Evolutionary conservation across 2,888 invertebrate genomes (phyloP), one percentile per base, ranked within the genome.

Genomic region (Noctua pronuba): DNA sequence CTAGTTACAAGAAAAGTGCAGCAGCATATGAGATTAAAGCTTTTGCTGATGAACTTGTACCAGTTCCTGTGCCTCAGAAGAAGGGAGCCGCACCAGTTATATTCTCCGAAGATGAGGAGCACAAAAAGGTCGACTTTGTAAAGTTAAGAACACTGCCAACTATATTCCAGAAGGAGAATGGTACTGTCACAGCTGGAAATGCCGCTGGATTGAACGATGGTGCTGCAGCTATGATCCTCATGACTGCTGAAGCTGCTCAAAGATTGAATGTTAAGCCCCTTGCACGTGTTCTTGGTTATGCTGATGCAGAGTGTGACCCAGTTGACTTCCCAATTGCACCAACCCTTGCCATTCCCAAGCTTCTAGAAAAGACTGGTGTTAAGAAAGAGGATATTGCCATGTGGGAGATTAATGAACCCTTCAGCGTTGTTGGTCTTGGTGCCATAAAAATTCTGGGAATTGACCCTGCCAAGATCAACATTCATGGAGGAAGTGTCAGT

Each of bases 351-450:
- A 98, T 99, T 83, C 99, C 99, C 21, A 99, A 99, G 97, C 95
- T 99, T 35, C 95, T 99, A 79, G 96, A 98, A 93, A 97, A 97
- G 86, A 98, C 98, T 84, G 99, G 99, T 66, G 97, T 99, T 0
- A 98, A 97, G 58, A 98, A 98, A 90, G 98, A 98, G 67, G 99
- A 99, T 92, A 97, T 99, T 74, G 98, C 99, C 64, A 95, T 99
- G 92, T 99, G 99, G 99, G 99, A 99, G 96, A 98, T 99, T 73
- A 99, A 99, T 94, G 99, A 99, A 97, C 99, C 99, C 0, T 99
- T 99, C 95, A 99, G 99, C 92, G 98, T 99, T 52, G 99, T 99
- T 11, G 99, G 98, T 75, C 95, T 99, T 75, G 99, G 99, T 18
- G 99, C 99, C 94, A 98, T 98, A 89, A 98, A 99, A 94, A 95